phyloP scores from a whole-genome alignment of 2,888 invertebrate genomes.

The Suillia variegata region DNA sequence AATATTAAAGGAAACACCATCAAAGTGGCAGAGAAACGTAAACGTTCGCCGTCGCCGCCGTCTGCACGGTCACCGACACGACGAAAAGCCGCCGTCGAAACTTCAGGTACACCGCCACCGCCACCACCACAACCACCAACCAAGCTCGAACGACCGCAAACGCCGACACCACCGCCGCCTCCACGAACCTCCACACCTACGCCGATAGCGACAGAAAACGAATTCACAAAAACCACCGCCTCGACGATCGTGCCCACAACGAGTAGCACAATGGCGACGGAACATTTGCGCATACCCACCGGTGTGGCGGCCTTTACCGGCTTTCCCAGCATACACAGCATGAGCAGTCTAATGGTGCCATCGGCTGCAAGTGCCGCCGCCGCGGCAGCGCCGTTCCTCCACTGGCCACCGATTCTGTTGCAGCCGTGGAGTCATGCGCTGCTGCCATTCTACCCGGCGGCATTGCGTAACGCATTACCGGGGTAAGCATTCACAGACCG shows the following conservation, averaged over 20 bases:
- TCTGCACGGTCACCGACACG: constrained; percentile 51
- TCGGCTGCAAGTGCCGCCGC: constrained; percentile 67
- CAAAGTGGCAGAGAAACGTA: constrained; percentile 62
- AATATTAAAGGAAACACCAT: constrained; percentile 27
- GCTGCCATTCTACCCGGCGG: constrained; percentile 74
- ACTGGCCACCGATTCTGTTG: constrained; percentile 77
- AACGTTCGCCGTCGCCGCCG: constrained; percentile 56
- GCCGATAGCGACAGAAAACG: constrained; percentile 12
- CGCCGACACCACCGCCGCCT: constrained; percentile 38
- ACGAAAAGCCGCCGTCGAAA: constrained; percentile 35
- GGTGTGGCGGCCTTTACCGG: constrained; percentile 56
- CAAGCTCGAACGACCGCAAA: not conserved
- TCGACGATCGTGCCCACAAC: constrained; percentile 44
- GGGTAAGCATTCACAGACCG: constrained; percentile 68
- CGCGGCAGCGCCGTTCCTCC: constrained; percentile 71
- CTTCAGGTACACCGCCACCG: constrained; percentile 11
- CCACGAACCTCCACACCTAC: constrained; percentile 48
- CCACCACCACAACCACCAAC: constrained; percentile 28
- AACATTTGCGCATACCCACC: constrained; percentile 55
- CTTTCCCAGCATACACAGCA: constrained; percentile 51
- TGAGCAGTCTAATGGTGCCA: constrained; percentile 58
- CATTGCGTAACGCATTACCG: constrained; percentile 73
- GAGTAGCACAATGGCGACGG: constrained; percentile 37
- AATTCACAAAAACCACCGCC: constrained; percentile 26
- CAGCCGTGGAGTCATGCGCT: constrained; percentile 76